Conservation (phyloP, 2,797 vertebrate species). For the Pyrocephalus nanus region DNA sequence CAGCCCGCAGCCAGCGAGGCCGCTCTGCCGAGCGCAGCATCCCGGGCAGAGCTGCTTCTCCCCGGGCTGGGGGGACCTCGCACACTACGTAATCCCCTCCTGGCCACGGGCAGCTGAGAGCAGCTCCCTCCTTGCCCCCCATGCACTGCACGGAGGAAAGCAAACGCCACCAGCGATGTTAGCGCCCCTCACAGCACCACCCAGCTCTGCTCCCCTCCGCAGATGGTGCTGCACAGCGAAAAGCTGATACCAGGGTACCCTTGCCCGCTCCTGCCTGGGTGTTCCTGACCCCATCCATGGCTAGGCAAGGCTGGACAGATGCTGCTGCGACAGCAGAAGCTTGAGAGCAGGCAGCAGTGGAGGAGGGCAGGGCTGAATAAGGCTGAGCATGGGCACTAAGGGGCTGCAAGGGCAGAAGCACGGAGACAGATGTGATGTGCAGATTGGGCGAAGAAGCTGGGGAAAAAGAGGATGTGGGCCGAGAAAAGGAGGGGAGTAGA, state of each 20-base stretch:
- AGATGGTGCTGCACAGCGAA: not conserved
- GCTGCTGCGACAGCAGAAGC: not conserved
- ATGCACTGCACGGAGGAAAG: not conserved
- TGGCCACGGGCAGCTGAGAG: not conserved
- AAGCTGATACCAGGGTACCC: not conserved
- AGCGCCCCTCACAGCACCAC: not conserved
- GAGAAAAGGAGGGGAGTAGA: not conserved
- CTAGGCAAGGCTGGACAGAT: not conserved
- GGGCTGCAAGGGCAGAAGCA: not conserved
- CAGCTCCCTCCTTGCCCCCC: not conserved
- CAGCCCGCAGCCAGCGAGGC: not conserved
- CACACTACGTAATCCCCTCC: no score
- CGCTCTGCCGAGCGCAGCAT: not conserved
- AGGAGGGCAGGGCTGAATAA: not conserved
- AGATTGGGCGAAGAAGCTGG: accelerated
- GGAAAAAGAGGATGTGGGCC: not conserved
- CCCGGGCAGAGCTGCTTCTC: not conserved
- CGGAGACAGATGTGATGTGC: accelerated
- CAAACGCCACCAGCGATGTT: not conserved
- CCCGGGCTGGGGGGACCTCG: not conserved
- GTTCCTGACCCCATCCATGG: not conserved
- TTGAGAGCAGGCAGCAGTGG: not conserved
- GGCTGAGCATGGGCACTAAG: not conserved
- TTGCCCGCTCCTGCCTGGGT: not conserved
- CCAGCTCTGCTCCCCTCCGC: not conserved